These are phyloP conservation scores for Bubo bubo DNA, from an alignment of 2,113 vertebrate species.

Conservation along the genomic window DNA sequence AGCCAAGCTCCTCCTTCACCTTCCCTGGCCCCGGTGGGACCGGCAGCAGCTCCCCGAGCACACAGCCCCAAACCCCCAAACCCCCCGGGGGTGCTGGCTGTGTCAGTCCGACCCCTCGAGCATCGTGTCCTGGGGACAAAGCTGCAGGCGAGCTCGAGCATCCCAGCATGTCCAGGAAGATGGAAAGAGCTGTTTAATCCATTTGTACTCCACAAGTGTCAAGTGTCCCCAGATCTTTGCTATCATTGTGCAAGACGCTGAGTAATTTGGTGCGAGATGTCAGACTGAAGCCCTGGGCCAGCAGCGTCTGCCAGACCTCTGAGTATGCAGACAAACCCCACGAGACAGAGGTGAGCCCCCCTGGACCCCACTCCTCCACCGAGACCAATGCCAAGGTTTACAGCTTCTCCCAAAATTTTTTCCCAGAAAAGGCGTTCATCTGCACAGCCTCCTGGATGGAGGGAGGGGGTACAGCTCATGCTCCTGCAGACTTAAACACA, in stretches of 20 bases:
- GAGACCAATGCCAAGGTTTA: rapidly evolving
- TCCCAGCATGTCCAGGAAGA: rapidly evolving
- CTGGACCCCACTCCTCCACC: rapidly evolving
- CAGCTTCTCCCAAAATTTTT: rapidly evolving
- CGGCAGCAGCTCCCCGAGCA: background rate
- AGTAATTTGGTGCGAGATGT: rapidly evolving
- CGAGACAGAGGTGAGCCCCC: rapidly evolving
- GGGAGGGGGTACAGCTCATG: rapidly evolving
- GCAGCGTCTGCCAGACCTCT: rapidly evolving
- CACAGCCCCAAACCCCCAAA: background rate
- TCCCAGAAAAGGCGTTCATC: rapidly evolving
- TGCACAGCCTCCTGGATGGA: rapidly evolving
- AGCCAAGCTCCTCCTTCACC: rapidly evolving
- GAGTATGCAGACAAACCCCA: rapidly evolving
- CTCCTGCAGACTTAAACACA: background rate
- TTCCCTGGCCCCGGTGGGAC: rapidly evolving
- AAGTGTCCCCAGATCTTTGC: background rate
- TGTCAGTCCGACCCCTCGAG: rapidly evolving
- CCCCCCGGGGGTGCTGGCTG: background rate
- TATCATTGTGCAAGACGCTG: rapidly evolving
- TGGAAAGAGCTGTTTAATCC: rapidly evolving
- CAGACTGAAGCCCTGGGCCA: rapidly evolving
- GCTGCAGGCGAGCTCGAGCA: background rate
- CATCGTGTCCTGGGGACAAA: rapidly evolving
- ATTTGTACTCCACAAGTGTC: background rate